phyloP scores from a whole-genome alignment of 2,797 vertebrate genomes.

The Lepidocolaptes lacrymiger region DNA sequence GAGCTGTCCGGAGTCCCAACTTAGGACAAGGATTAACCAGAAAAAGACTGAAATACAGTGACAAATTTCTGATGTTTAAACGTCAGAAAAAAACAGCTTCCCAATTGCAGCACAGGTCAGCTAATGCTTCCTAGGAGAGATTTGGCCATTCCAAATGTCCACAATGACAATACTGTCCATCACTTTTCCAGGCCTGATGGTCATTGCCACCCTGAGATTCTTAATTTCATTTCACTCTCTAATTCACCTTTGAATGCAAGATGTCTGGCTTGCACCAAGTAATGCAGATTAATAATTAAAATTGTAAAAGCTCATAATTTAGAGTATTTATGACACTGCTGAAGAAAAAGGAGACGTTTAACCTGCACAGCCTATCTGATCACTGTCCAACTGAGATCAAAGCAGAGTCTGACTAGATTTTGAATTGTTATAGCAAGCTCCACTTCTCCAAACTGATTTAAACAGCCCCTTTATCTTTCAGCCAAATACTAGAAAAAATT shows the following conservation, averaged over 20 bases:
- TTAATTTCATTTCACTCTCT: background rate
- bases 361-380: background rate
- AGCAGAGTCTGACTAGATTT: background rate
- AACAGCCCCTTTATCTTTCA: background rate
- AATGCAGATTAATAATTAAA: background rate
- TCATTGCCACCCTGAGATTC: background rate
- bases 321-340: background rate
- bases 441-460: background rate
- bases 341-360: background rate
- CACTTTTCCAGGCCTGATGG: background rate
- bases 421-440: background rate
- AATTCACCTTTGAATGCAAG: background rate
- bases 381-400: background rate
- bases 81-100: background rate
- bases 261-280: background rate
- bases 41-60: background rate
- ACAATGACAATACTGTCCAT: rapidly evolving
- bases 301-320: background rate
- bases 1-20: background rate
- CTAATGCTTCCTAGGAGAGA: background rate
- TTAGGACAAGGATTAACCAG: background rate
- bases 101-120: background rate
- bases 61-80: background rate
- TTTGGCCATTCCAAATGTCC: background rate
- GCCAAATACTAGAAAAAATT: background rate